A percentile compares a stretch with the other conserved stretches of the same genome.
These are phyloP conservation scores for Aradus depressus DNA, from an alignment of 2,888 invertebrate species.

Conservation along the genomic window DNA sequence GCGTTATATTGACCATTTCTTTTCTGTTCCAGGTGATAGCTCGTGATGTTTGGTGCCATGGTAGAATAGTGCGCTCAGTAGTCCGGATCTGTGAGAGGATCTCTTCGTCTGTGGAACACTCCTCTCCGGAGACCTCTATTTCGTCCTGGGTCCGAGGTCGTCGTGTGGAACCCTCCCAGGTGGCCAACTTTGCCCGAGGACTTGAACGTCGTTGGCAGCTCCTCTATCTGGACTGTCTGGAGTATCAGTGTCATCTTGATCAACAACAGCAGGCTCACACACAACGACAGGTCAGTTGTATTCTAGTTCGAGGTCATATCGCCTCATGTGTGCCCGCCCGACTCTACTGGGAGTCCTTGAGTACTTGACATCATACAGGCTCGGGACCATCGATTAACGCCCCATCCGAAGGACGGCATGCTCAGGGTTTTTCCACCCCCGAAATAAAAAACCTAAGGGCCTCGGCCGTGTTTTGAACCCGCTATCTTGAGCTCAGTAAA, in stretches of 20 bases:
- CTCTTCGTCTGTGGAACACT: slow-evolving; percentile 28
- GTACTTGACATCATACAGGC: too few relatives aligned
- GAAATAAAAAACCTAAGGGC: too few relatives aligned
- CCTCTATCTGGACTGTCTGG: slow-evolving; percentile 75
- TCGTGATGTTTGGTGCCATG: slow-evolving; percentile 85
- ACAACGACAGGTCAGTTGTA: slow-evolving; percentile 1
- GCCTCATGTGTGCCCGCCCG: too few relatives aligned
- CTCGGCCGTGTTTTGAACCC: too few relatives aligned
- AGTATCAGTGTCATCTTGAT: slow-evolving; percentile 61
- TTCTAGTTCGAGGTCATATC: too few relatives aligned
- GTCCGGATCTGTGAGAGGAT: slow-evolving; percentile 61
- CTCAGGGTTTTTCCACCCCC: too few relatives aligned
- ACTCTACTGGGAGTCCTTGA: too few relatives aligned
- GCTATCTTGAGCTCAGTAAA: too few relatives aligned
- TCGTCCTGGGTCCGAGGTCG: slow-evolving; percentile 43
- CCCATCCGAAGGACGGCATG: too few relatives aligned
- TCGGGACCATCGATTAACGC: too few relatives aligned
- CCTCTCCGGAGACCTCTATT: slow-evolving; percentile 33
- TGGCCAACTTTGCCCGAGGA: slow-evolving; percentile 50
- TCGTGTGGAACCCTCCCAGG: slow-evolving; percentile 32
- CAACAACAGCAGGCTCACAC: background rate
- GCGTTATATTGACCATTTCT: slow-evolving; percentile 29
- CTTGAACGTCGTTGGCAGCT: slow-evolving; percentile 84
- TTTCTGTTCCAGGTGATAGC: slow-evolving; percentile 65
- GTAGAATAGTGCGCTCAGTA: slow-evolving; percentile 67